Percentiles rank a stretch among this genome's conserved stretches.
Conservation (phyloP, 2,113 vertebrate genomes). For the Lagopus muta region DNA sequence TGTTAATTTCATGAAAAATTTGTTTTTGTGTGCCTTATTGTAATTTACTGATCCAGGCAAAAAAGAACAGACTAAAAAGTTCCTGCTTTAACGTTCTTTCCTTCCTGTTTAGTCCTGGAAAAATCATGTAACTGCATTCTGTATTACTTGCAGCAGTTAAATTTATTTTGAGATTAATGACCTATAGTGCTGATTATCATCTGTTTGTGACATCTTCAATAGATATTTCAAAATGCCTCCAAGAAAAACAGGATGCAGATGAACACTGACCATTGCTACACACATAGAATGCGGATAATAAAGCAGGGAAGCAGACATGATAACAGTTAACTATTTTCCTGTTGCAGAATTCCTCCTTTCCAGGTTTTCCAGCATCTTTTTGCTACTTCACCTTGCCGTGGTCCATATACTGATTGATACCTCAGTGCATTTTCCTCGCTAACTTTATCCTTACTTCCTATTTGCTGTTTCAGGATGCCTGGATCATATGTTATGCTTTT, state of each 20-base stretch:
- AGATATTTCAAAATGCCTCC: background rate
- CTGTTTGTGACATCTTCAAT: background rate
- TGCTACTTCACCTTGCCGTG: background rate
- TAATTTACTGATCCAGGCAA: background rate
- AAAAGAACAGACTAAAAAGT: background rate
- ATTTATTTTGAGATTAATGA: background rate
- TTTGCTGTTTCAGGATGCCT: background rate
- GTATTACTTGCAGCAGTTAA: background rate
- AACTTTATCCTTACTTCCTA: background rate
- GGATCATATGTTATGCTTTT: background rate
- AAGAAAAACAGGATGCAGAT: background rate
- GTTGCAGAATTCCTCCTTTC: background rate
- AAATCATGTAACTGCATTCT: background rate
- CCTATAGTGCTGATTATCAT: background rate
- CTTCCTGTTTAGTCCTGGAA: background rate
- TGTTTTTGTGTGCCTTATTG: background rate
- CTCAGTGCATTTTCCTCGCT: background rate
- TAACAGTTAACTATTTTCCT: background rate
- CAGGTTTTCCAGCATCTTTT: background rate
- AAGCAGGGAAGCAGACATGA: background rate
- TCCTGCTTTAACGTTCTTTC: background rate
- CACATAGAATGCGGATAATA: background rate
- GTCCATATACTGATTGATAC: background rate
- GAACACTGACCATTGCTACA: rapidly evolving
- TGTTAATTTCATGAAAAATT: background rate